Base-by-base conservation (phyloP, 1,140 invertebrate species). In the Oreohelix idahoensis region DNA sequence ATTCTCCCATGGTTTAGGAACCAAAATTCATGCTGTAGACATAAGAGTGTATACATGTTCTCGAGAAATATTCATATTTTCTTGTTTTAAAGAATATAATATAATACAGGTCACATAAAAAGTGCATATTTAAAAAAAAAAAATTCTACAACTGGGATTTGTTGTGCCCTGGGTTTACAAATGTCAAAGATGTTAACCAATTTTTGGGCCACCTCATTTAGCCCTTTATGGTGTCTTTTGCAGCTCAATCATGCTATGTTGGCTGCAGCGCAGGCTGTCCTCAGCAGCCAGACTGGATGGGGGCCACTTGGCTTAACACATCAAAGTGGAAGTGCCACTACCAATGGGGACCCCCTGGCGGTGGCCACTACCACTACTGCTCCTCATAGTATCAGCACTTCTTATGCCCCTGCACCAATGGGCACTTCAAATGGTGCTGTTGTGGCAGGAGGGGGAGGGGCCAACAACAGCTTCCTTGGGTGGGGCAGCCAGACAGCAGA, bases 201-300 rank as follows among this genome's bases (percentile, higher is more conserved):
- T n/a, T n/a, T n/a, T n/a, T n/a, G n/a, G n/a, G n/a, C n/a, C n/a
- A n/a, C n/a, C n/a, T n/a, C n/a, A n/a, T 45, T 45, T 8, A 45
- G 15, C 15, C 42, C 42, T 45, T 45, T 45, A 15, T 5, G 42
- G 42, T 58, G 10, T 23, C 10, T 23, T 58, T 75, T 75, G n/a
- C 80, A 85, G 83, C 73, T 91, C 20, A 91, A 91, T 74, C 88
- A 89, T 58, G 90, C 90, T 29, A 89, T 91, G 88, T 79, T 91
- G 71, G 90, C 90, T 39, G 90, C 90, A 51, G 90, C 90, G 42
- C 90, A 90, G 82, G 90, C 90, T 58, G 88, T 90, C 49, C 78
- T 91, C 35, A 87, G 85, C 78, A 87, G 88, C 32, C 87, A 87
- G 53, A 86, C 86, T 2, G 90, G 90, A 10, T 90, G 89, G 89